Conservation (phyloP, 1,140 invertebrate species). For the Brachionus rubens region DNA sequence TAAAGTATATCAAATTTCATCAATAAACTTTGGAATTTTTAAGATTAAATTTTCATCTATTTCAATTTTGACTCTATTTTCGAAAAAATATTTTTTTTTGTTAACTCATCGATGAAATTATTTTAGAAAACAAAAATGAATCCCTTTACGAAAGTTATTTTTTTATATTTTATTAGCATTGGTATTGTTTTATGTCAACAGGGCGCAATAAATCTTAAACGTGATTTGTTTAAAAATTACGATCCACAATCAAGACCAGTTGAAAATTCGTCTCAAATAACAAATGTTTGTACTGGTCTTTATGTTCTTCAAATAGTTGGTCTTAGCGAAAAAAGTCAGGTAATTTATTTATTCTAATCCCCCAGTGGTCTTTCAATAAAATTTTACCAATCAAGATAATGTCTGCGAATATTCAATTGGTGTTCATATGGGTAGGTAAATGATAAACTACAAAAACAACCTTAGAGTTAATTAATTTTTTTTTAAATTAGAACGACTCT, state of each 20-base stretch:
- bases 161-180: neutral
- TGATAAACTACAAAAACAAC: neutral
- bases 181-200: slow-evolving; percentile 7
- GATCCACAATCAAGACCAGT: slow-evolving; percentile 39
- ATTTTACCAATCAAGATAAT: neutral
- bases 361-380: too few relatives aligned
- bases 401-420: slow-evolving; percentile 14
- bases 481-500: slow-evolving; percentile 8
- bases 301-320: slow-evolving; percentile 39
- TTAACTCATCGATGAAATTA: too few relatives aligned
- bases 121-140: neutral
- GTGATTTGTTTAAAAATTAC: slow-evolving; percentile 39
- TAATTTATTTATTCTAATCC: neutral
- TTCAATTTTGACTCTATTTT: too few relatives aligned
- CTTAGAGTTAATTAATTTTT: neutral
- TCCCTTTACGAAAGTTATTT: neutral
- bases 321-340: slow-evolving; percentile 39
- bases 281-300: slow-evolving; percentile 14
- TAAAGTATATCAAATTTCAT: too few relatives aligned
- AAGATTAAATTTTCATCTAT: too few relatives aligned
- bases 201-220: slow-evolving; percentile 24
- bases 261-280: slow-evolving; percentile 24
- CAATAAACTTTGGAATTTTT: too few relatives aligned
- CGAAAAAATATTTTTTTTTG: too few relatives aligned
- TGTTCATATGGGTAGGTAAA: neutral